A percentile compares a stretch with the other conserved stretches of the same genome.
These are phyloP conservation scores for Eupristina koningsbergeri DNA, from an alignment of 1,140 invertebrate genomes.

Conservation along the genomic window DNA sequence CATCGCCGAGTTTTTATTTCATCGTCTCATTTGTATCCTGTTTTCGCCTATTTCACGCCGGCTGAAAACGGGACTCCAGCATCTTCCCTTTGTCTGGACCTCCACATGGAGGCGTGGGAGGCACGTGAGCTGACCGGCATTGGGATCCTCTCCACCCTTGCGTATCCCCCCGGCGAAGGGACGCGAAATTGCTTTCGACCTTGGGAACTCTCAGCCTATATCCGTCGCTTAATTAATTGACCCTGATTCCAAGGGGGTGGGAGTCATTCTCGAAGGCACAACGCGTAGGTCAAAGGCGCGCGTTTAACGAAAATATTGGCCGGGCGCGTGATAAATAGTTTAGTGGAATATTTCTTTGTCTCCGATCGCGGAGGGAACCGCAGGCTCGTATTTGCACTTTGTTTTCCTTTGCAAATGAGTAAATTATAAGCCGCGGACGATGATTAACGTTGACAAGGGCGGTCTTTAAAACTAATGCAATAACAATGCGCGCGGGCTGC, in stretches of 20 bases:
- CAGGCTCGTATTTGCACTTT: conserved; percentile 38
- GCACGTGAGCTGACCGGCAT: too few relatives aligned
- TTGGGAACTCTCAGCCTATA: neutral
- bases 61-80: neutral
- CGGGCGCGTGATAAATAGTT: conserved; percentile 11
- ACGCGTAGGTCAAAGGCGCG: neutral
- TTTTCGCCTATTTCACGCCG: neutral
- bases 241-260: too few relatives aligned
- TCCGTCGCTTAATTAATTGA: neutral
- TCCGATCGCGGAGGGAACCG: conserved; percentile 11
- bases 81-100: too few relatives aligned
- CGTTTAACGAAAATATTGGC: conserved; percentile 28
- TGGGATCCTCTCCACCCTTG: too few relatives aligned
- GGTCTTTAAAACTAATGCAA: conserved; percentile 52
- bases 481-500: conserved; percentile 46
- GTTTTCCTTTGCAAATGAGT: conserved; percentile 50
- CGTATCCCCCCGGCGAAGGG: too few relatives aligned
- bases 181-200: too few relatives aligned
- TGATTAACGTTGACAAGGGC: conserved; percentile 53
- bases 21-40: conserved; percentile 22
- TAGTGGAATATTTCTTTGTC: conserved; percentile 38
- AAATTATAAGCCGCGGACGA: conserved; percentile 47
- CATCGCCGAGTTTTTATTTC: neutral
- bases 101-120: too few relatives aligned
- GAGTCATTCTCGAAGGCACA: neutral